Evolutionary conservation across 92 coral and sea anemone species (phyloP), one percentile per base, ranked within the genome.

Genomic region (Blastomussa wellsi): DNA sequence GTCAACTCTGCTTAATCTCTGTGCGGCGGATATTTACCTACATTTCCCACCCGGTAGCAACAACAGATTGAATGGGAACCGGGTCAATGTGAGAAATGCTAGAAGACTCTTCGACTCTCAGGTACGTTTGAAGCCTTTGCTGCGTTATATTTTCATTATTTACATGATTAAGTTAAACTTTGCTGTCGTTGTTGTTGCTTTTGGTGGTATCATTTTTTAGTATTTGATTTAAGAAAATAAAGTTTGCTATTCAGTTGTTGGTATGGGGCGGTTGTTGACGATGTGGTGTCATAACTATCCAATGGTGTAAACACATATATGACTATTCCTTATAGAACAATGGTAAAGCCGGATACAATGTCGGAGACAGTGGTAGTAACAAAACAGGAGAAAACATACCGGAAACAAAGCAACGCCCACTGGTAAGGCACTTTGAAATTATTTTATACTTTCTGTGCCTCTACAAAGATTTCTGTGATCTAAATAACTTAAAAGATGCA

Each of bases 261-360:
- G n/a, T n/a, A n/a, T n/a, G n/a, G n/a, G n/a, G n/a, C n/a, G n/a
- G n/a, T n/a, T n/a, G n/a, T n/a, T n/a, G n/a, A n/a, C n/a, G n/a
- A n/a, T n/a, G n/a, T n/a, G n/a, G n/a, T n/a, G n/a, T n/a, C n/a
- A n/a, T n/a, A 0, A 13, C 12, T 44, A 44, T 44, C 11, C 49
- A 8, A 13, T 44, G 49, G 49, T 3, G 12, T 44, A 44, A 44
- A 10, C 49, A 44, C 5, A 44, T 44, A 6, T 44, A 44, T 44
- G 5, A 0, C 16, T 37, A 48, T 52, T 42, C 29, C 44, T 22
- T 52, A 90, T 52, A 90, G 93, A 90, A 90, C 70, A 90, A 90
- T 53, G 90, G 81, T 1, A 86, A 86, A 86, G 93, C 89, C 8
- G 93, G 93, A 9, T 90, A 90, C 60, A 90, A 90, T 39, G 93